These are phyloP conservation scores for Nesogale talazaci DNA, from an alignment of 2,113 vertebrate genomes.

Conservation along the genomic window DNA sequence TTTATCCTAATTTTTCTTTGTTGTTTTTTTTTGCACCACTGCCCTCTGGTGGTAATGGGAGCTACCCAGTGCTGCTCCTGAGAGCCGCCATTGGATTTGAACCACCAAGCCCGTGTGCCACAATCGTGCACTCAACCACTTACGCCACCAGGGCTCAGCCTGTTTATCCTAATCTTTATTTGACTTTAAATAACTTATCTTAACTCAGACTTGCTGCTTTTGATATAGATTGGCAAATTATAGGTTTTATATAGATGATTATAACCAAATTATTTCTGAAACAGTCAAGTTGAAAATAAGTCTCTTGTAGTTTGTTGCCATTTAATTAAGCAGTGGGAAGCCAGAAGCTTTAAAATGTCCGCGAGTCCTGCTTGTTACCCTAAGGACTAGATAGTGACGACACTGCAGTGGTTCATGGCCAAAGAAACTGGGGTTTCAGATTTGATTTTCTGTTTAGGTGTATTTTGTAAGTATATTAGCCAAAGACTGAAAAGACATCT, in stretches of 20 bases:
- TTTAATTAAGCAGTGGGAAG: constrained; percentile 44
- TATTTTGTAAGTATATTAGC: constrained; percentile 19
- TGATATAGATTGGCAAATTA: constrained; percentile 22
- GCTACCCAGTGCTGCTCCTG: too few relatives aligned
- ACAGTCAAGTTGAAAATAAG: constrained; percentile 22
- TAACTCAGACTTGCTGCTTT: constrained; percentile 6
- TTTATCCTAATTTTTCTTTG: too few relatives aligned
- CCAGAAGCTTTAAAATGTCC: constrained; percentile 20
- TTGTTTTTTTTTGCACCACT: too few relatives aligned
- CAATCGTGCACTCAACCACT: too few relatives aligned
- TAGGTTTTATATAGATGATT: constrained; percentile 4
- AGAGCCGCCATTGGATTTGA: too few relatives aligned
- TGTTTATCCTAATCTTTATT: too few relatives aligned
- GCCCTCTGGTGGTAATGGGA: too few relatives aligned
- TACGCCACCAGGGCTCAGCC: too few relatives aligned
- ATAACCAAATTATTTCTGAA: constrained; percentile 31
- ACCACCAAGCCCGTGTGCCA: too few relatives aligned
- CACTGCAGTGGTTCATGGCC: neutral
- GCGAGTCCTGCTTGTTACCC: neutral
- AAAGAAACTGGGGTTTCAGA: constrained; percentile 1
- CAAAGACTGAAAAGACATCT: neutral
- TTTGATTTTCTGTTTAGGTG: constrained; percentile 38
- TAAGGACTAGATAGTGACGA: neutral
- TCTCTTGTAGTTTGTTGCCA: neutral
- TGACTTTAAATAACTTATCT: neutral